These are phyloP conservation scores for Chroicocephalus ridibundus DNA, from an alignment of 2,113 vertebrate species.

Conservation along the genomic window DNA sequence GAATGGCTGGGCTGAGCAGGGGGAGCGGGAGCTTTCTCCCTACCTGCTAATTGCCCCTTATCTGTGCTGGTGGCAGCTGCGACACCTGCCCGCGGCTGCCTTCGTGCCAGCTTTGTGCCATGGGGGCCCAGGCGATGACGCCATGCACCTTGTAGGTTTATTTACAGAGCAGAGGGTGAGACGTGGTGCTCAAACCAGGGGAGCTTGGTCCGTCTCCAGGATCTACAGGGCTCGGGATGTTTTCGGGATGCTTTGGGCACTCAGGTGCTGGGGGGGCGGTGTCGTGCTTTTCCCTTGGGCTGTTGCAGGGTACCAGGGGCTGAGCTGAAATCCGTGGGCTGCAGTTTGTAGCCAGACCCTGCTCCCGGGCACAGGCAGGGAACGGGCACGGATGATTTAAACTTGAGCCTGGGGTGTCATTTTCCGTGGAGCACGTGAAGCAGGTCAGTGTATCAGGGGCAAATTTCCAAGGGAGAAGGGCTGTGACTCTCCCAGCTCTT, in stretches of 20 bases:
- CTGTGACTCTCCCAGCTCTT: not conserved
- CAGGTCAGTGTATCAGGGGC: not conserved
- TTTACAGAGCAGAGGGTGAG: not conserved
- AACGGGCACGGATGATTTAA: not conserved
- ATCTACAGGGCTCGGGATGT: not conserved
- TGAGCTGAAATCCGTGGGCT: not conserved
- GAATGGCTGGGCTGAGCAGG: not conserved
- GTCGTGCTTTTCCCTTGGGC: not conserved
- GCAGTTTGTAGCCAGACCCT: not conserved
- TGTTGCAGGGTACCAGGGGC: not conserved
- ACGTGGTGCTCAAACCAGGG: not conserved
- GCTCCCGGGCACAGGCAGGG: not conserved
- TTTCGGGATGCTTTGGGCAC: not conserved
- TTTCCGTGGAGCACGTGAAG: not conserved
- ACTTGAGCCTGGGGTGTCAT: not conserved
- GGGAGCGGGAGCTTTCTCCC: not conserved
- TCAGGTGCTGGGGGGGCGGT: not conserved
- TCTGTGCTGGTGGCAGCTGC: not conserved
- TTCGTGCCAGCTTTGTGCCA: not conserved
- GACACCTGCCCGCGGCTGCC: not conserved
- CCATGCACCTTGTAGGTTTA: not conserved
- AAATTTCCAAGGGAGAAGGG: accelerated
- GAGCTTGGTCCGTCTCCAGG: accelerated
- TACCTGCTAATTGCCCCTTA: not conserved
- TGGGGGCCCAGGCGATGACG: not conserved